A percentile compares a stretch with the other conserved stretches of the same genome.
Conservation (phyloP, 2,113 vertebrate genomes). For the Tachuris rubrigastra region DNA sequence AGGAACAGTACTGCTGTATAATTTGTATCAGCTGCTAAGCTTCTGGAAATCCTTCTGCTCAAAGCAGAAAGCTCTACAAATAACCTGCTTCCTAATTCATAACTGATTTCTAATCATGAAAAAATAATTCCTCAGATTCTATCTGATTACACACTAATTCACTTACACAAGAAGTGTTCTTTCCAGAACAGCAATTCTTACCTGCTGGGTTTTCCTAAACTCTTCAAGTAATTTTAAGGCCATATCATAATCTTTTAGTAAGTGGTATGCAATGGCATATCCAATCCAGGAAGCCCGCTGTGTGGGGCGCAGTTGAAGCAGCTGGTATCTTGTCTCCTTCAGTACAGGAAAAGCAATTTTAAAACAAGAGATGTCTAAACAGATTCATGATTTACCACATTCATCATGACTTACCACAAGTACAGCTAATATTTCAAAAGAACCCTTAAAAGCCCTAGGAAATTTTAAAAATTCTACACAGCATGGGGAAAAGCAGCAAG, state of each 20-base stretch:
- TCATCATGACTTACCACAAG: not conserved
- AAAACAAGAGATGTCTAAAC: not conserved
- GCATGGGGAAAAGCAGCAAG: not conserved
- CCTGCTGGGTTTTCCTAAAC: slow-evolving; percentile 82
- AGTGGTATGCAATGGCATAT: slow-evolving; percentile 81
- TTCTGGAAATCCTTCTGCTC: not conserved
- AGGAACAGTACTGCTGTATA: not conserved
- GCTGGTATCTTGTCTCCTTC: slow-evolving; percentile 79
- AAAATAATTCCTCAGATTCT: not conserved
- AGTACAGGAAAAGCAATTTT: not conserved
- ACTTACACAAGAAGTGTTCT: not conserved
- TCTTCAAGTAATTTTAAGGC: slow-evolving; percentile 82
- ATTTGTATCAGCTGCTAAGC: not conserved
- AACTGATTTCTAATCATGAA: not conserved
- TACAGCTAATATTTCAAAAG: not conserved
- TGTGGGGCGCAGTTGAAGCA: slow-evolving; percentile 78
- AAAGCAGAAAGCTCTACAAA: not conserved
- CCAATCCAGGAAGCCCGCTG: slow-evolving; percentile 81
- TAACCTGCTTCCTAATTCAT: not conserved
- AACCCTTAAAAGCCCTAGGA: not conserved
- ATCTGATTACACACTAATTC: not conserved
- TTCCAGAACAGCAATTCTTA: slow-evolving; percentile 42
- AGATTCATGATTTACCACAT: not conserved
- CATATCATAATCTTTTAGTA: slow-evolving; percentile 81
- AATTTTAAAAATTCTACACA: not conserved